Conservation (phyloP, 2,113 vertebrate genomes). For the Cheilinus undulatus region DNA sequence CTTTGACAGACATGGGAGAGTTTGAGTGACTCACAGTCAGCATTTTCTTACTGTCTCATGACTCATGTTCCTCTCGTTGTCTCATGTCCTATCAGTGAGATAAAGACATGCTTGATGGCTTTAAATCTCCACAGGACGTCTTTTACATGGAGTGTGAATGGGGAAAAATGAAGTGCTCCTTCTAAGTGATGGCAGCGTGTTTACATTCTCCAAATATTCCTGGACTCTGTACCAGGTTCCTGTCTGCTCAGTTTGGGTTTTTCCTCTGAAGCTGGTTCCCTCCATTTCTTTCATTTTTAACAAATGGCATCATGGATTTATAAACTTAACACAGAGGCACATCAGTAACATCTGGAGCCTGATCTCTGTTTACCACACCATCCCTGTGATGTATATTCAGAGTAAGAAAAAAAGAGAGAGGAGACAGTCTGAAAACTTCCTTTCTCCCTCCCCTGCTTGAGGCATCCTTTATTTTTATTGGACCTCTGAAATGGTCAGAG, state of each 20-base stretch:
- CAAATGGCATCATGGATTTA: not conserved
- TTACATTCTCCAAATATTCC: conserved; percentile 62
- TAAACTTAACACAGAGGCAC: conserved; percentile 14
- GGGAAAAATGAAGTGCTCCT: not conserved
- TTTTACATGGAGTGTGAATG: conserved; percentile 18
- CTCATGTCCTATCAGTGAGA: conserved; percentile 7
- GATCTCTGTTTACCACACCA: conserved; percentile 48
- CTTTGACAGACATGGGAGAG: conserved; percentile 6
- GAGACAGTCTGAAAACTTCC: conserved; percentile 48
- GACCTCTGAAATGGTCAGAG: conserved; percentile 79
- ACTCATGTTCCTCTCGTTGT: conserved; percentile 23
- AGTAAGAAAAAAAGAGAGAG: conserved; percentile 17
- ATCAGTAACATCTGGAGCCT: conserved; percentile 32
- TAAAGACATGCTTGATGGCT: conserved; percentile 23
- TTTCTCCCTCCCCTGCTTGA: conserved; percentile 54
- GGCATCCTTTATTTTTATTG: conserved; percentile 70
- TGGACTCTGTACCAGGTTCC: conserved; percentile 43
- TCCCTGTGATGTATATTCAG: conserved; percentile 39
- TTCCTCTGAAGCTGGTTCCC: not conserved
- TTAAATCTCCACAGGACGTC: conserved; percentile 12
- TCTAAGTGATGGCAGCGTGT: conserved; percentile 39
- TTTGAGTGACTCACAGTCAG: conserved; percentile 48
- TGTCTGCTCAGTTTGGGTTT: conserved; percentile 29
- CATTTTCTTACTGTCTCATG: conserved; percentile 28
- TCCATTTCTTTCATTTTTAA: not conserved